These are phyloP conservation scores for Colletes gigas DNA, from an alignment of 1,140 invertebrate species.

Conservation along the genomic window DNA sequence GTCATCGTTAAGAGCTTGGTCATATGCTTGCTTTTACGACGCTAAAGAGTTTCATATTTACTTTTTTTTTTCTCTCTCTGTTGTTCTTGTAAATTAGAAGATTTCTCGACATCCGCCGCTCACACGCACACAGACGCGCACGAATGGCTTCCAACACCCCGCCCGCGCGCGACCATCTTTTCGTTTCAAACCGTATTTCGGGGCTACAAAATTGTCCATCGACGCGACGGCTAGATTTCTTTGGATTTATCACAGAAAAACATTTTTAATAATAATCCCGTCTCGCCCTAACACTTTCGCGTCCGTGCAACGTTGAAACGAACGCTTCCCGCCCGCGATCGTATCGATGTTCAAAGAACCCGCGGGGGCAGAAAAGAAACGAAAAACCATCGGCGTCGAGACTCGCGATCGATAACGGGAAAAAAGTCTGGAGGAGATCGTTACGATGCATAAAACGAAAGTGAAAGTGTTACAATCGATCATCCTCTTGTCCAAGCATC, in stretches of 20 bases:
- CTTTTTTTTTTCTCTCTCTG: too few relatives aligned
- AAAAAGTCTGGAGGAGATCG: too few relatives aligned
- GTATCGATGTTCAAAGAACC: too few relatives aligned
- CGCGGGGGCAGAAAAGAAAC: neutral
- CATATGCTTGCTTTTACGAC: constrained; percentile 64
- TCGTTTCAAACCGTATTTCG: constrained; percentile 13
- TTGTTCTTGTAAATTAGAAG: constrained; percentile 22
- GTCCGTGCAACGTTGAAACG: neutral
- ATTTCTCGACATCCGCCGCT: constrained; percentile 11
- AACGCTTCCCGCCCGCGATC: too few relatives aligned
- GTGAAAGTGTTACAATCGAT: neutral
- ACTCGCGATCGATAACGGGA: neutral
- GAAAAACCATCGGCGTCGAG: neutral
- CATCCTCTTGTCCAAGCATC: neutral
- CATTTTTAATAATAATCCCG: constrained; percentile 74
- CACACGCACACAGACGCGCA: constrained; percentile 3
- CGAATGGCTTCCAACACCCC: neutral
- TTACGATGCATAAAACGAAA: neutral
- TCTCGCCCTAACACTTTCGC: constrained; percentile 15
- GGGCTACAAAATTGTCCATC: constrained; percentile 41
- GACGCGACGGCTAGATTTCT: constrained; percentile 52
- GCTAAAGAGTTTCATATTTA: constrained; percentile 33
- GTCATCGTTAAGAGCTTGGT: constrained; percentile 65
- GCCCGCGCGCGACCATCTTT: neutral
- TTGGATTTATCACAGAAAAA: constrained; percentile 80